Percentiles rank a stretch among this genome's conserved stretches.
These are phyloP conservation scores for Eupithecia dodoneata DNA, from an alignment of 2,888 invertebrate species.

Conservation along the genomic window DNA sequence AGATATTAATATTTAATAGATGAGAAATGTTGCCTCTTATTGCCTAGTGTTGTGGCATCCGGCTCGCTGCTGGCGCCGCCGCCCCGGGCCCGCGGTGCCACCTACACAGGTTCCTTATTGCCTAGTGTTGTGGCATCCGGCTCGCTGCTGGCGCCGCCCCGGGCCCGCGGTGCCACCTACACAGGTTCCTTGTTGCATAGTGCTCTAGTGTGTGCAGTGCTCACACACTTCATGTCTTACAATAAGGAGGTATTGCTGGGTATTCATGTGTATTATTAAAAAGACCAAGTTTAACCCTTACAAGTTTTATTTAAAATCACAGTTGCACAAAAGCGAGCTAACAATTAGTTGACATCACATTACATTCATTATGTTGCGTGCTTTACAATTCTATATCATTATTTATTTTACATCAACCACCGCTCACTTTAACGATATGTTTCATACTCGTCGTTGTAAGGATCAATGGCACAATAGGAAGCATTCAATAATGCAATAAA, in stretches of 20 bases:
- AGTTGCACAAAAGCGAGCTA: conserved; percentile 40
- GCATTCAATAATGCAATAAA: neutral
- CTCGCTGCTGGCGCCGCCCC: too few species aligned
- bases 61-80: too few species aligned
- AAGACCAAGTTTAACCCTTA: neutral
- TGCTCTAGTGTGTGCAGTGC: too few species aligned
- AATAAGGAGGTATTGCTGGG: neutral
- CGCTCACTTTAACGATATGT: conserved; percentile 17
- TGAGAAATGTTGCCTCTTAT: neutral
- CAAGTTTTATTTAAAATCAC: conserved; percentile 39
- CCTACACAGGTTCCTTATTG: too few species aligned
- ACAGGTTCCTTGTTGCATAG: too few species aligned
- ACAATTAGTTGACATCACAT: conserved; percentile 14
- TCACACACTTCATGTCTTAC: neutral
- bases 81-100: too few species aligned
- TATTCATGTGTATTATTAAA: neutral
- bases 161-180: too few species aligned
- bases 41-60: neutral
- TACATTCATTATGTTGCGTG: neutral
- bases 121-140: neutral
- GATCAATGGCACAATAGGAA: conserved; percentile 32
- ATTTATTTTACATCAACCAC: neutral
- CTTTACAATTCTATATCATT: neutral
- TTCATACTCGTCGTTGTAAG: neutral
- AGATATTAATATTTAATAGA: neutral